Percentiles rank a stretch among this genome's conserved stretches.
Evolutionary conservation across 1,140 invertebrate genomes (phyloP).

Genomic region (Drosophila sucinea): DNA sequence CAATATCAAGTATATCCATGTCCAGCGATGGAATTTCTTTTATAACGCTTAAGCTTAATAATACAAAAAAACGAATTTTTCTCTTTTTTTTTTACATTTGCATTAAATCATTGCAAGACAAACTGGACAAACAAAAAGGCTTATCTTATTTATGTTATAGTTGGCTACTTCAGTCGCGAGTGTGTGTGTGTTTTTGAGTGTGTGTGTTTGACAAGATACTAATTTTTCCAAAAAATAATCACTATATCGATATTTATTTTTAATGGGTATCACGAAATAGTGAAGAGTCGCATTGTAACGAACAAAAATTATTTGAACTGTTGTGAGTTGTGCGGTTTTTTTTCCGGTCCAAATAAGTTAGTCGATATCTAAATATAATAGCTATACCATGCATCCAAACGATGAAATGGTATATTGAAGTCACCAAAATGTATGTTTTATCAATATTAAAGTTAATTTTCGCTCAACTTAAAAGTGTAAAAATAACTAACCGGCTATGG

Average conservation of each 20-base stretch:
- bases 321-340: too few species aligned
- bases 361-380: too few species aligned
- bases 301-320: too few species aligned
- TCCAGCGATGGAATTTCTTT: conserved; percentile 40
- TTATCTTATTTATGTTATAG: conserved; percentile 33
- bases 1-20: conserved; percentile 82
- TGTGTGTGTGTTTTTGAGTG: conserved; percentile 40
- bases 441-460: too few species aligned
- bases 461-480: too few species aligned
- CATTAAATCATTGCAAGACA: conserved; percentile 44
- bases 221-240: conserved; percentile 41
- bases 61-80: conserved; percentile 5
- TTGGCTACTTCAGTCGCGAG: conserved; percentile 9
- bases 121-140: conserved; percentile 35
- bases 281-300: not conserved
- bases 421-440: too few species aligned
- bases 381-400: too few species aligned
- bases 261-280: not conserved
- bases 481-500: too few species aligned
- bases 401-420: too few species aligned
- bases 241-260: not conserved
- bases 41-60: conserved; percentile 21
- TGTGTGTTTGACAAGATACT: conserved; percentile 46
- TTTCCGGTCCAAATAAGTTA: too few species aligned
- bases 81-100: conserved; percentile 9